phyloP scores from a whole-genome alignment of 2,797 vertebrate genomes.

The Oreonectes daqikongensis region DNA sequence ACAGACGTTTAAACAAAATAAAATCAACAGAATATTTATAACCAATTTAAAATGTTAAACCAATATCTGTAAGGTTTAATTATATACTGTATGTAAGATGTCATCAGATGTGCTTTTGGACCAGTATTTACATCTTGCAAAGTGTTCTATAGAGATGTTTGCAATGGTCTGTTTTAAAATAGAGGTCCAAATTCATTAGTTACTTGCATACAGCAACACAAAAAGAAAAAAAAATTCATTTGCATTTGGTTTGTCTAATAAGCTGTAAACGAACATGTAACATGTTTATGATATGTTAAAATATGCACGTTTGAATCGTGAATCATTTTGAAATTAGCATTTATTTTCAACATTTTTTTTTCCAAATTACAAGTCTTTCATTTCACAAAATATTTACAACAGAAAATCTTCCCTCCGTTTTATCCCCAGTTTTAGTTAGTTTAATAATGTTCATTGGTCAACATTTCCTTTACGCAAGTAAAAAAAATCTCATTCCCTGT shows the following conservation, averaged over 20 bases:
- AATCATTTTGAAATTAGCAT: conserved; percentile 58
- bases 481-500: conserved; percentile 36
- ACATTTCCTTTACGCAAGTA: conserved; percentile 49
- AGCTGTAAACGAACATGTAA: background rate
- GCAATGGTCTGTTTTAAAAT: no score
- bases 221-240: background rate
- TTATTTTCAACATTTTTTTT: conserved; percentile 78
- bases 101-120: no score
- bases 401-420: conserved; percentile 68
- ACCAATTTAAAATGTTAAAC: no score
- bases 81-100: no score
- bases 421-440: conserved; percentile 48
- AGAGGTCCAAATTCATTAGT: background rate
- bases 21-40: no score
- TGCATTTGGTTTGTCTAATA: background rate
- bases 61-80: no score
- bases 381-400: conserved; percentile 86
- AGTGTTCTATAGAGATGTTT: no score
- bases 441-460: conserved; percentile 53
- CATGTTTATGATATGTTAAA: background rate
- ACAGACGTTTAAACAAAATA: no score
- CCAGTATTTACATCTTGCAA: no score
- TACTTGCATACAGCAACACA: background rate
- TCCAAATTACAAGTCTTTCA: conserved; percentile 76
- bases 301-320: background rate